These are phyloP conservation scores for Crypturellus tataupa DNA, from an alignment of 2,797 vertebrate genomes.

Conservation along the genomic window DNA sequence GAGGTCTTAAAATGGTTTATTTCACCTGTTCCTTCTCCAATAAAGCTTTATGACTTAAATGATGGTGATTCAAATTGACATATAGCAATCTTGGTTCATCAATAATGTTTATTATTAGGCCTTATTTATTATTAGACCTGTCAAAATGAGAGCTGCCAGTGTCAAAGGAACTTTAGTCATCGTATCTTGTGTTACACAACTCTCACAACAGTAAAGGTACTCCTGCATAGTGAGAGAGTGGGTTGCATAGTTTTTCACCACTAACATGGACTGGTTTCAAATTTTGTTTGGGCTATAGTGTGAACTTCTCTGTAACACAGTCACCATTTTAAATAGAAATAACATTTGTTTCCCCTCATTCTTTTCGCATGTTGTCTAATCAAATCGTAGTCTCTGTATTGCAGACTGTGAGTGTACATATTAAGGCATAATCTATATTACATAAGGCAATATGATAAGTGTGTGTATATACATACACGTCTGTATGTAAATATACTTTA, in stretches of 20 bases:
- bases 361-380: not conserved
- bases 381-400: not conserved
- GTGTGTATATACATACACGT: not conserved
- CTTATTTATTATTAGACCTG: not conserved
- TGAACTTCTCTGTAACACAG: not conserved
- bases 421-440: not conserved
- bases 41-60: not conserved
- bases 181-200: not conserved
- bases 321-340: not conserved
- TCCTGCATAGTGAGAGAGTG: not conserved
- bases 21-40: not conserved
- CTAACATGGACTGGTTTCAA: not conserved
- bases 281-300: not conserved
- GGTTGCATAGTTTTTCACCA: not conserved
- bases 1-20: not conserved
- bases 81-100: not conserved
- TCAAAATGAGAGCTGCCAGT: not conserved
- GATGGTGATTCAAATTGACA: not conserved
- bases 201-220: fast-evolving
- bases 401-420: not conserved
- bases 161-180: not conserved
- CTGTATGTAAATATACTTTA: too few species aligned
- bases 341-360: not conserved
- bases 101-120: not conserved
- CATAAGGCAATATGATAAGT: not conserved